These are phyloP conservation scores for Vireo griseus DNA, from an alignment of 2,797 vertebrate genomes.

Conservation along the genomic window DNA sequence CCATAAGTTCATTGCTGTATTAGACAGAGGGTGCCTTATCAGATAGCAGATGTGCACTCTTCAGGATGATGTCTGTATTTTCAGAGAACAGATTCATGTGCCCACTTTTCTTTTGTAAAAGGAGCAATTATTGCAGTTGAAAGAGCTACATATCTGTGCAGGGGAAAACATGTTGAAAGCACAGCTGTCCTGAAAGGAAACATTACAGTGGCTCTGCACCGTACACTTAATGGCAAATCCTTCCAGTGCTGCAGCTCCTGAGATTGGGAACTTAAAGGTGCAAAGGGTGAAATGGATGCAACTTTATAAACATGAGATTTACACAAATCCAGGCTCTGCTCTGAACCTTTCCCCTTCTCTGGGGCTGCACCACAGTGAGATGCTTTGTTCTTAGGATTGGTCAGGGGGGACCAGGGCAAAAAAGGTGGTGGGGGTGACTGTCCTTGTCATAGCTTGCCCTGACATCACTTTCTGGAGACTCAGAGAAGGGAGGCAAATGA, in stretches of 20 bases:
- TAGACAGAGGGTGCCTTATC: background rate
- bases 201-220: background rate
- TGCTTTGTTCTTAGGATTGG: background rate
- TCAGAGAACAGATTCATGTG: background rate
- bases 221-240: background rate
- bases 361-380: background rate
- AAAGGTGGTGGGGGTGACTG: fast-evolving
- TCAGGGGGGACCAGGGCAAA: fast-evolving
- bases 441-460: background rate
- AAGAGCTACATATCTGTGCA: background rate
- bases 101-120: background rate
- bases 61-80: background rate
- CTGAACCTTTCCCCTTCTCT: background rate
- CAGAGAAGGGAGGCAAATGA: background rate
- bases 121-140: background rate
- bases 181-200: background rate
- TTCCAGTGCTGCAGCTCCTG: background rate
- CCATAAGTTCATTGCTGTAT: background rate
- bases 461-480: background rate
- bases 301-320: background rate
- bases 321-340: background rate
- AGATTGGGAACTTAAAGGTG: background rate
- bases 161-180: background rate
- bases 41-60: background rate
- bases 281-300: background rate